Evolutionary conservation across 2,113 vertebrate genomes (phyloP), one percentile per base, ranked within the genome.

Genomic region (Hippotragus niger): DNA sequence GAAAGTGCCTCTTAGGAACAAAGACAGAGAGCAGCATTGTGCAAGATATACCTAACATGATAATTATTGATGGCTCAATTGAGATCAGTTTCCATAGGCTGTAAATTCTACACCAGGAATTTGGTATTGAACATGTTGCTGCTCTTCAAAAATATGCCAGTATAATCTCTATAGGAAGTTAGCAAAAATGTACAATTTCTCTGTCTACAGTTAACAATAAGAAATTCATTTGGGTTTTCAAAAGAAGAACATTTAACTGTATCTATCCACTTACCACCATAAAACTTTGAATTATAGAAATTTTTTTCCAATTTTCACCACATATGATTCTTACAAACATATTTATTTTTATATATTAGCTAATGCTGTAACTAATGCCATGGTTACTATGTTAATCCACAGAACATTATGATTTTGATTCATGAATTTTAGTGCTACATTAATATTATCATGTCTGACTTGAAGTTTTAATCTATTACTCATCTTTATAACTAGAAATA

Each of bases 401-500:
- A 91, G 19, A 47, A 36, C 7, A 91, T 27, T 87, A 78, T 71
- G 58, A 96, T 97, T 96, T 94, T 98, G 94, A 97, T 97, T 0
- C 98, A 97, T 97, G 58, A 57, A 78, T 95, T 98, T 86, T 88
- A 95, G 31, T 47, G 43, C 55, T 60, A 87, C 0, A 40, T 98
- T 97, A 84, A 89, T 98, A 96, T 90, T 90, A 62, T 13, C 9
- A 90, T 96, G 43, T 87, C 83, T 96, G 74, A 45, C 67, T 29
- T 53, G 64, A 45, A 13, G 36, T 53, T 88, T 92, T 85, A 87
- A 52, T 3, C 78, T 92, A n/a, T 97, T 85, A 64, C 11, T 98
- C 84, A 90, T 84, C 74, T 50, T 62, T 94, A 43, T 94, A 81
- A 53, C n/a, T 91, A 55, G 92, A 90, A 94, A 74, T n/a, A 93